Evolutionary conservation across 2,888 invertebrate species (phyloP).

Genomic region (Gnatocerus cornutus): DNA sequence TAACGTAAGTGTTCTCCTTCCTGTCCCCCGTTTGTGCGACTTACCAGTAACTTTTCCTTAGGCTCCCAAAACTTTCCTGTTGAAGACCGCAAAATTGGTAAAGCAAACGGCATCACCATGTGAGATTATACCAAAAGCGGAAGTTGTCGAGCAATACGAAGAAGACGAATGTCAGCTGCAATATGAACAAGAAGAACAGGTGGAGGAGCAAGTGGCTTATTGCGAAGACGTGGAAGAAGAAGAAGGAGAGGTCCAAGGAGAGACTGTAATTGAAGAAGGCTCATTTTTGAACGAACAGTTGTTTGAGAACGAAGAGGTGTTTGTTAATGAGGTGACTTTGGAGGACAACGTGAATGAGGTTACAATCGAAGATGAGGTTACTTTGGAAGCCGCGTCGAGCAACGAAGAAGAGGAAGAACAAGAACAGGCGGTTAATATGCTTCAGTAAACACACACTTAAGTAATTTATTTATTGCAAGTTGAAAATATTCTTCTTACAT

Average conservation of each 20-base stretch:
- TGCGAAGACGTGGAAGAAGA: constrained; percentile 52
- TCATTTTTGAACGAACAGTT: constrained; percentile 64
- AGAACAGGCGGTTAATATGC: constrained; percentile 40
- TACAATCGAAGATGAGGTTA: constrained; percentile 63
- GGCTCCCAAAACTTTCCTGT: constrained; percentile 60
- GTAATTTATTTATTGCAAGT: constrained; percentile 52
- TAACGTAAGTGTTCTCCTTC: constrained; percentile 29
- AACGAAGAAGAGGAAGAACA: constrained; percentile 42
- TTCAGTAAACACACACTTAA: constrained; percentile 48
- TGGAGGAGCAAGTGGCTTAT: constrained; percentile 53
- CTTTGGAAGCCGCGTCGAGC: constrained; percentile 32
- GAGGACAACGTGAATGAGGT: constrained; percentile 67
- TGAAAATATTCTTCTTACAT: constrained; percentile 49
- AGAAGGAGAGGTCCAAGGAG: constrained; percentile 43
- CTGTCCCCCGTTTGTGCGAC: background rate
- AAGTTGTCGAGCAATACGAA: constrained; percentile 52
- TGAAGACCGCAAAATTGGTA: constrained; percentile 61
- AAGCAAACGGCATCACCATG: constrained; percentile 52
- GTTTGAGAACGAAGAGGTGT: constrained; percentile 63
- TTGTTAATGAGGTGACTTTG: constrained; percentile 69
- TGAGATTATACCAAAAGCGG: constrained; percentile 47
- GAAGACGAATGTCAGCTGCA: constrained; percentile 50
- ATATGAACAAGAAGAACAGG: constrained; percentile 53
- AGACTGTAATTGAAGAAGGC: constrained; percentile 57
- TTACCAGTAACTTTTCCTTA: background rate